Evolutionary conservation across 1,140 invertebrate species (phyloP).

Genomic region (Coptotermes formosanus): DNA sequence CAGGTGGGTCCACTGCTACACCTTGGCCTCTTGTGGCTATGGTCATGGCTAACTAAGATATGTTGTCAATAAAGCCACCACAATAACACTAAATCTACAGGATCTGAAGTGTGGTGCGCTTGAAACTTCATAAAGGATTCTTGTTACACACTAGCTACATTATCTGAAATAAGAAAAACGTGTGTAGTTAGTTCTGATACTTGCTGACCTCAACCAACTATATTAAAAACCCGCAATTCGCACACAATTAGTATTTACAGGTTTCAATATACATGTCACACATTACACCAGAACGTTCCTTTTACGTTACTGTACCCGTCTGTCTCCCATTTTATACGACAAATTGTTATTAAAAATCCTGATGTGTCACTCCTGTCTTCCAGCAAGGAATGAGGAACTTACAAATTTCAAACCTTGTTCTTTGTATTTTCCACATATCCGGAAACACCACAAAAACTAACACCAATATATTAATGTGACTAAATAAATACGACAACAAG

Average conservation of each 20-base stretch:
- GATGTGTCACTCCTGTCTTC: background rate
- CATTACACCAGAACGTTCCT: too few relatives aligned
- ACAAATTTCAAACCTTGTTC: background rate
- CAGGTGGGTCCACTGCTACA: conserved; percentile 56
- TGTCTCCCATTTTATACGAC: too few relatives aligned
- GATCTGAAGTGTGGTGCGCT: conserved; percentile 2
- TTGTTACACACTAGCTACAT: conserved; percentile 51
- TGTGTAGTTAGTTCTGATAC: background rate
- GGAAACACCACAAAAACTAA: background rate
- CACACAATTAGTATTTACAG: background rate
- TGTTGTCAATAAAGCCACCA: conserved; percentile 23
- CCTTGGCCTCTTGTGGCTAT: conserved; percentile 63
- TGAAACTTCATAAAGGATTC: conserved; percentile 36
- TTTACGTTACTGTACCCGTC: too few relatives aligned
- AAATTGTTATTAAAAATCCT: background rate
- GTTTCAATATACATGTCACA: background rate
- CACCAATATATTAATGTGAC: background rate
- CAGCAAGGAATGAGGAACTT: background rate
- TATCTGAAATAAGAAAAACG: conserved; percentile 47
- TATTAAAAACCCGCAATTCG: background rate
- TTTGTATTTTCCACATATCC: background rate
- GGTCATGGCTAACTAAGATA: conserved; percentile 49
- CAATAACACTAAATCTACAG: conserved; percentile 29
- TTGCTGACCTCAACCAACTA: background rate
- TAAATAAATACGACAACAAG: background rate